A percentile compares a stretch with the other conserved stretches of the same genome.
These are phyloP conservation scores for Cherax quadricarinatus DNA, from an alignment of 1,140 invertebrate genomes.

Conservation along the genomic window DNA sequence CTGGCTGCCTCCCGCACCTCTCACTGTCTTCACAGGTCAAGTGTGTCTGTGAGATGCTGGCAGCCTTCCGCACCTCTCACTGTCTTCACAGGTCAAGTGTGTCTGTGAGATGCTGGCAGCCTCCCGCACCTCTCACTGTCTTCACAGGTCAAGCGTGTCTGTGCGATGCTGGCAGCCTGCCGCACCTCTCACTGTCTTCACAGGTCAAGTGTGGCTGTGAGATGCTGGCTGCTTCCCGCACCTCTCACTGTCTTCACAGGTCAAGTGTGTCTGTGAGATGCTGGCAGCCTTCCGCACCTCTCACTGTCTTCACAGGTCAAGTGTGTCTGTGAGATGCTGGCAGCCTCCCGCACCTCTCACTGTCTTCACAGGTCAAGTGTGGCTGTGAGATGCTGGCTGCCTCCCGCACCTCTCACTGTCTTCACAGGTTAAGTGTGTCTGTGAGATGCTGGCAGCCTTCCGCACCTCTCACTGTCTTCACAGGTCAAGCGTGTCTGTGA, in stretches of 20 bases:
- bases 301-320: no score
- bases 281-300: not conserved
- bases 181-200: not conserved
- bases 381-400: not conserved
- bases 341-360: not conserved
- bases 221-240: not conserved
- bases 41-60: not conserved
- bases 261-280: no score
- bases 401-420: not conserved
- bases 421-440: no score
- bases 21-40: no score
- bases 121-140: not conserved
- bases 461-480: not conserved
- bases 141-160: no score
- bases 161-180: not conserved
- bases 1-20: not conserved
- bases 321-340: not conserved
- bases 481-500: no score
- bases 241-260: no score
- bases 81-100: no score
- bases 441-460: not conserved
- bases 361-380: no score
- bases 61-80: not conserved
- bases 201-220: no score
- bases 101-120: not conserved